Percentiles rank a stretch among this genome's conserved stretches.
Evolutionary conservation across 2,888 invertebrate genomes (phyloP).

Genomic region (Acanthosepion pharaonis): DNA sequence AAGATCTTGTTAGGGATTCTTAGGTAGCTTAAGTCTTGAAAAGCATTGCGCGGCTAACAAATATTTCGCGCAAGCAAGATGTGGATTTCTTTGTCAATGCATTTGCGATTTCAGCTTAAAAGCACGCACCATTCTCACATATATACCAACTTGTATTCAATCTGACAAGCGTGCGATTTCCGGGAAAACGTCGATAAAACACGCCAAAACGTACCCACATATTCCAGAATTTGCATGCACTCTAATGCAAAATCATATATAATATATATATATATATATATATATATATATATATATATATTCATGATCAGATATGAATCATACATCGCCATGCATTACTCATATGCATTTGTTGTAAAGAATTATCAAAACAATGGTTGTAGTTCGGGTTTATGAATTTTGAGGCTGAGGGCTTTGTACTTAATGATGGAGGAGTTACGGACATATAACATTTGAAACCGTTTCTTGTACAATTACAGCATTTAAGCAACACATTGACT

Average conservation of each 20-base stretch:
- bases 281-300: neutral
- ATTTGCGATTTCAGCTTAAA: neutral
- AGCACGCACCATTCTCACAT: neutral
- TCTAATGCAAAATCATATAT: neutral
- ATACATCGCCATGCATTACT: neutral
- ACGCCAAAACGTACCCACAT: neutral
- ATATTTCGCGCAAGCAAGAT: neutral
- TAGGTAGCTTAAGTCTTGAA: neutral
- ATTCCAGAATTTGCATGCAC: neutral
- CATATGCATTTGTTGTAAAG: neutral
- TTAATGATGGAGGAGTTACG: too few species aligned
- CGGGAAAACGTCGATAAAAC: neutral
- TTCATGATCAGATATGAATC: neutral
- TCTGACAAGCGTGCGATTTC: neutral
- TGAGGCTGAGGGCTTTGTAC: too few species aligned
- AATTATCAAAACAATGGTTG: too few species aligned
- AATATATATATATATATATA: neutral
- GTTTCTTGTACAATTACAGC: too few species aligned
- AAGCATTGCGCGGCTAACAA: constrained; percentile 5
- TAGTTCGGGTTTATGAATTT: too few species aligned
- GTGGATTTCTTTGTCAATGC: constrained; percentile 16
- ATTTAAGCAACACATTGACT: too few species aligned
- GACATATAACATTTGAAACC: too few species aligned
- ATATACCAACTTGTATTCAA: neutral
- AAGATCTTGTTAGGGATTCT: neutral